Conservation (phyloP, 2,113 vertebrate species). For the Proteles cristata region DNA sequence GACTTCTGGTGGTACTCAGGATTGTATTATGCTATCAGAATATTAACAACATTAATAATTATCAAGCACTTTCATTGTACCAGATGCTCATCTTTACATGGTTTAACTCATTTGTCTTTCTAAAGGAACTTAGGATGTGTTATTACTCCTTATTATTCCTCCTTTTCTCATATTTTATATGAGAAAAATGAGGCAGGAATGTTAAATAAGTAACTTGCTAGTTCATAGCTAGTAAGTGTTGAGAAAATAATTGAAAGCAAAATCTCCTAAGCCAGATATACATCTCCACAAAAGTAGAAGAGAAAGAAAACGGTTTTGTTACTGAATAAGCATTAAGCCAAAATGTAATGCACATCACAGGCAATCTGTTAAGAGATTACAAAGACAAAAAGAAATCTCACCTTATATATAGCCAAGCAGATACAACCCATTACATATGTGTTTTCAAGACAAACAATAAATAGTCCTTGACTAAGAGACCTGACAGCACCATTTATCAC, state of each 20-base stretch:
- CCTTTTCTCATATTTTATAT: neutral
- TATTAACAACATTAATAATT: neutral
- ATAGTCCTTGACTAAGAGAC: neutral
- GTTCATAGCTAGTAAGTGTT: neutral
- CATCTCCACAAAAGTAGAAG: neutral
- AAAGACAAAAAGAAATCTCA: neutral
- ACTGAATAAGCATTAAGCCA: neutral
- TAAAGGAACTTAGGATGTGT: neutral
- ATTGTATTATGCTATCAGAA: neutral
- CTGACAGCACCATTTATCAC: neutral
- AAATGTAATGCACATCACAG: neutral
- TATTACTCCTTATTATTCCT: neutral
- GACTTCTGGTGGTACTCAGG: neutral
- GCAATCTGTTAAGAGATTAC: neutral
- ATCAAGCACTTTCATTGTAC: neutral
- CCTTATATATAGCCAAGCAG: neutral
- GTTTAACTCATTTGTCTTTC: neutral
- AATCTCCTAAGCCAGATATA: neutral
- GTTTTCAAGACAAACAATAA: neutral
- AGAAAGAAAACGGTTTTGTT: neutral
- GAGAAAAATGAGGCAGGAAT: neutral
- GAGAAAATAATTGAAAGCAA: conserved; percentile 12
- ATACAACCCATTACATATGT: neutral
- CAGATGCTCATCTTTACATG: neutral
- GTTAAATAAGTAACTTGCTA: neutral